These are phyloP conservation scores for Brenthis ino DNA, from an alignment of 2,888 invertebrate species.

Conservation along the genomic window DNA sequence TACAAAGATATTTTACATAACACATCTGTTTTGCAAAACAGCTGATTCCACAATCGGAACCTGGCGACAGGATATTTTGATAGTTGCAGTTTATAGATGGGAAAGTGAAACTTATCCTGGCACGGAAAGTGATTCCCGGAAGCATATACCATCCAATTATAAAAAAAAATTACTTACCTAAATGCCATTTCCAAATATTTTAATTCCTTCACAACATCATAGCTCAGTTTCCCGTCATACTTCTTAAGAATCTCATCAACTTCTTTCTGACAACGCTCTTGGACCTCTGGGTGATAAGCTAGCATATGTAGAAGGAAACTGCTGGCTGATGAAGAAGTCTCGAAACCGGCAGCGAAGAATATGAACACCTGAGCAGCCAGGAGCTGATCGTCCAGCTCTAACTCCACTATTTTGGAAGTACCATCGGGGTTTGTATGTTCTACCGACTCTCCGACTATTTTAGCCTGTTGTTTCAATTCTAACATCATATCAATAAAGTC, in stretches of 20 bases:
- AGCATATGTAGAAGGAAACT: constrained; percentile 56
- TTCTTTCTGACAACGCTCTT: constrained; percentile 53
- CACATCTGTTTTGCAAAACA: no score
- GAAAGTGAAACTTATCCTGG: no score
- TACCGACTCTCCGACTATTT: constrained; percentile 44
- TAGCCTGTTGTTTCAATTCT: constrained; percentile 51
- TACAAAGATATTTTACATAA: no score
- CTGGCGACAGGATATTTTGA: no score
- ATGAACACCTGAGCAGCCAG: constrained; percentile 53
- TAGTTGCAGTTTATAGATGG: no score
- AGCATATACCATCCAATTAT: no score
- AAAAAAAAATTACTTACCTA: neutral
- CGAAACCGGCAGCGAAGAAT: constrained; percentile 61
- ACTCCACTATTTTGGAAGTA: constrained; percentile 44
- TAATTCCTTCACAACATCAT: constrained; percentile 54
- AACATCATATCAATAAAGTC: constrained; percentile 57
- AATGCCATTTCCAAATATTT: constrained; percentile 51
- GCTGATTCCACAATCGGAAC: no score
- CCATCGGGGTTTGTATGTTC: constrained; percentile 47
- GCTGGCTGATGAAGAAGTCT: constrained; percentile 60
- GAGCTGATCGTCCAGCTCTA: constrained; percentile 48
- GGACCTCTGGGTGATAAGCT: constrained; percentile 55
- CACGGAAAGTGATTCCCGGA: no score
- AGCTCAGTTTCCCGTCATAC: constrained; percentile 47
- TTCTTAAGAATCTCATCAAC: constrained; percentile 49